Evolutionary conservation across 2,113 vertebrate genomes (phyloP).

Genomic region (Rhagologus leucostigma): DNA sequence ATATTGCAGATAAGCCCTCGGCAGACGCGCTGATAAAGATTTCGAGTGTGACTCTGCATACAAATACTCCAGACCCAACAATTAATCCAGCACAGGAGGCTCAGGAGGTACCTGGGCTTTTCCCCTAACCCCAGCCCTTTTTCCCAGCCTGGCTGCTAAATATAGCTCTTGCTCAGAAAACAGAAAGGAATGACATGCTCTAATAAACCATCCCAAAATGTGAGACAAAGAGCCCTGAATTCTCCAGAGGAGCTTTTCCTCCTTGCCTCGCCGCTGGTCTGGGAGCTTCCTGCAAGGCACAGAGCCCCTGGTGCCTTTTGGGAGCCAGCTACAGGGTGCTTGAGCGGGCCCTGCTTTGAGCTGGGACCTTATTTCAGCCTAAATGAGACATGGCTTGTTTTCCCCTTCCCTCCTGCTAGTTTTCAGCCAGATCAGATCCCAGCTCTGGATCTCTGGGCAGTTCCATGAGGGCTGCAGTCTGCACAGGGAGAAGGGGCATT

Average conservation of each 20-base stretch:
- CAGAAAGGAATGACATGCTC: background rate
- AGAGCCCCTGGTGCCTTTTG: background rate
- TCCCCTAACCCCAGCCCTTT: background rate
- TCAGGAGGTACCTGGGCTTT: background rate
- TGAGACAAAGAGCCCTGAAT: background rate
- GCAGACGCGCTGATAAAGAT: conserved; percentile 23
- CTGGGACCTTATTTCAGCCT: background rate
- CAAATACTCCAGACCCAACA: background rate
- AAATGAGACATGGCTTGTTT: background rate
- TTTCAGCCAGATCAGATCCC: background rate
- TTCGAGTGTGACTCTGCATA: conserved; percentile 37
- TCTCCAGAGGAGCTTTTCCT: background rate
- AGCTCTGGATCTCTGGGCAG: background rate
- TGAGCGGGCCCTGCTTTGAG: background rate
- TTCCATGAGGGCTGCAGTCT: background rate
- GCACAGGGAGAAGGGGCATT: background rate
- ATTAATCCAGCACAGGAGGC: background rate
- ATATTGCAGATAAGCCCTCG: conserved; percentile 12
- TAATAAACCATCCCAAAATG: background rate
- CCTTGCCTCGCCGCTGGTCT: background rate
- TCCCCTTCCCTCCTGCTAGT: background rate
- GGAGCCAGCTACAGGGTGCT: background rate
- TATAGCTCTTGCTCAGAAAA: background rate
- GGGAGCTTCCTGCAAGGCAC: background rate
- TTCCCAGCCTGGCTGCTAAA: background rate